Base-by-base conservation (phyloP, 2,888 invertebrate species). In the Cybosia mesomella region DNA sequence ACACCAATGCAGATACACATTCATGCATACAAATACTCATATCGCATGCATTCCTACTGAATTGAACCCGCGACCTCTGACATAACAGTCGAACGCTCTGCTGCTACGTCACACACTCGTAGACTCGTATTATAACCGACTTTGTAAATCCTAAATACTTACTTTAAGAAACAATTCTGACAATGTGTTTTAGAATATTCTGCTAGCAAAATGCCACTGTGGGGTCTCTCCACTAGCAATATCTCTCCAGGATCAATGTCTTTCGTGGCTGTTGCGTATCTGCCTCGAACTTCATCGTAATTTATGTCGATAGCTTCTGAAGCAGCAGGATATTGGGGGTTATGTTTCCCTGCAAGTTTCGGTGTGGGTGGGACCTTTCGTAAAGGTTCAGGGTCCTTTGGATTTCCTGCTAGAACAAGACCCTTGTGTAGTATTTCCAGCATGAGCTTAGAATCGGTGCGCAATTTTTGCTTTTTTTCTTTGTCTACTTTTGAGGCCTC, bases 211-310 rank as follows among this genome's bases (percentile, higher is more conserved):
- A 97, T 97, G 0, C 97, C 95, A 67, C 97, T 97, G 82, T 97
- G 96, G 0, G 98, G 96, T 74, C 95, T 96, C 86, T 98, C 98
- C 11, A 97, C 93, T 0, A 97, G 88, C 68, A 98, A 86, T 64
- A 97, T 95, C 81, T 97, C 97, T 0, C 98, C 98, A 4, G 97
- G 96, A 73, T 95, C 91, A 13, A 98, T 96, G 80, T 97, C 95
- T 69, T 95, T 95, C 0, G 95, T 94, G 0, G 98, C 98, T 39
- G 96, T 95, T 0, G 97, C 98, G 86, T 96, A 98, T 81, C 98
- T 95, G 0, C 98, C 98, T 83, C 96, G 95, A 4, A 91, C 87
- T 24, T 95, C 93, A 66, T 96, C 96, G 70, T 96, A 95, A 64
- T 96, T 96, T 72, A 98, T 96, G 67, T 95, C 94, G 3, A 98